These are phyloP conservation scores for Ruditapes philippinarum DNA, from an alignment of 1,140 invertebrate genomes.

Conservation along the genomic window DNA sequence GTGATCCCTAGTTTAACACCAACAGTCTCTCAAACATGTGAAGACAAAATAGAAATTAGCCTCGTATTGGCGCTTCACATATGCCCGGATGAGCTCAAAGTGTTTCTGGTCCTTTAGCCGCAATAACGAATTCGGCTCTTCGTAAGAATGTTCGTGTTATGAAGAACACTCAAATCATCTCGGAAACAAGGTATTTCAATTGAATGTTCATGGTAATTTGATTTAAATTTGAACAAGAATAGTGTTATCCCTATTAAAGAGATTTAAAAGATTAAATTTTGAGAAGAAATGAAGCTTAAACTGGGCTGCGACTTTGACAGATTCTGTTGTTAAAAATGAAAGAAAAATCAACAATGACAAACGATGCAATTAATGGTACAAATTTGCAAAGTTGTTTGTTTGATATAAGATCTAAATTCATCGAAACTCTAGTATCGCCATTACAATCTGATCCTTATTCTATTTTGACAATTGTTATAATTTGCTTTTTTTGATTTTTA, in stretches of 20 bases:
- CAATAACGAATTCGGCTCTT: background rate
- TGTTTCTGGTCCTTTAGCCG: constrained; percentile 1
- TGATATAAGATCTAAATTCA: background rate
- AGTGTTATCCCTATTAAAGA: background rate
- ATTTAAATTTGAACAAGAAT: constrained; percentile 5
- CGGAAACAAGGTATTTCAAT: constrained; percentile 11
- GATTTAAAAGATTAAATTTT: constrained; percentile 15
- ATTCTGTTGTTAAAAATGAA: constrained; percentile 26
- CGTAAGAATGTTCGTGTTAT: background rate
- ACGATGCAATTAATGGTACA: background rate
- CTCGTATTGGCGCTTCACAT: constrained; percentile 56
- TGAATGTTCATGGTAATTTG: constrained; percentile 29
- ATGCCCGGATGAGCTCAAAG: constrained; percentile 43
- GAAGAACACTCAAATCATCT: background rate
- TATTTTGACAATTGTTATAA: too few species aligned
- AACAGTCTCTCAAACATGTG: constrained; percentile 1
- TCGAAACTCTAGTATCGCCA: too few species aligned
- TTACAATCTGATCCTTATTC: too few species aligned
- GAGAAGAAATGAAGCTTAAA: constrained; percentile 19
- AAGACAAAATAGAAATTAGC: constrained; percentile 66
- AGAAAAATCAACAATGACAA: constrained; percentile 42
- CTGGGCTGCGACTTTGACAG: background rate
- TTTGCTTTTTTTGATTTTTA: too few species aligned
- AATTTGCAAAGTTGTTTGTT: background rate
- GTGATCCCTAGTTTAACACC: constrained; percentile 58